A percentile compares a stretch with the other conserved stretches of the same genome.
phyloP scores from a whole-genome alignment of 2,113 vertebrate genomes.

The Miniopterus natalensis region DNA sequence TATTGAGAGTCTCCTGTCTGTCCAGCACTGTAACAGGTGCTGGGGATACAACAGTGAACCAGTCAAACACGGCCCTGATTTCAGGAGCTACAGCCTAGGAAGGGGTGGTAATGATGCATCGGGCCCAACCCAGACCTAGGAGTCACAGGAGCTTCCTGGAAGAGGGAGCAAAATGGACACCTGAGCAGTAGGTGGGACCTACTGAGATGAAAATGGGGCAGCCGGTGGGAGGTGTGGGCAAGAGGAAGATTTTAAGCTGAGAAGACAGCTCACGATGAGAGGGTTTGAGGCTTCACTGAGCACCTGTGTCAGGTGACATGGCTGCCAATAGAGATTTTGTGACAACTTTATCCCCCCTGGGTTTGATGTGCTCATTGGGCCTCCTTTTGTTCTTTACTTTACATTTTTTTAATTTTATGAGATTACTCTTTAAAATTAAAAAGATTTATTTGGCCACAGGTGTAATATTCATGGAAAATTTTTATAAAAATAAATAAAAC shows the following conservation, averaged over 20 bases:
- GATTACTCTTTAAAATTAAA: conserved; percentile 30
- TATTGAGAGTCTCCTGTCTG: background rate
- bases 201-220: background rate
- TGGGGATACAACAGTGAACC: background rate
- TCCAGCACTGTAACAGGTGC: background rate
- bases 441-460: background rate
- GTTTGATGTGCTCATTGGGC: background rate
- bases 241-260: background rate
- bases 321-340: background rate
- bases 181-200: background rate
- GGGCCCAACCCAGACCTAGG: background rate
- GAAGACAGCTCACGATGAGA: background rate
- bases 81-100: background rate
- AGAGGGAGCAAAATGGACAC: background rate
- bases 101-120: background rate
- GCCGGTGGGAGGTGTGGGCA: background rate
- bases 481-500: conserved; percentile 17
- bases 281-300: background rate
- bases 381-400: background rate
- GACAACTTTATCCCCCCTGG: background rate
- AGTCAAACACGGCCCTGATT: background rate
- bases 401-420: background rate
- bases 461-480: conserved; percentile 34
- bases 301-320: background rate
- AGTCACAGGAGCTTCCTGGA: background rate